Base-by-base conservation (phyloP, 2,888 invertebrate genomes). In the Lasius platythorax region DNA sequence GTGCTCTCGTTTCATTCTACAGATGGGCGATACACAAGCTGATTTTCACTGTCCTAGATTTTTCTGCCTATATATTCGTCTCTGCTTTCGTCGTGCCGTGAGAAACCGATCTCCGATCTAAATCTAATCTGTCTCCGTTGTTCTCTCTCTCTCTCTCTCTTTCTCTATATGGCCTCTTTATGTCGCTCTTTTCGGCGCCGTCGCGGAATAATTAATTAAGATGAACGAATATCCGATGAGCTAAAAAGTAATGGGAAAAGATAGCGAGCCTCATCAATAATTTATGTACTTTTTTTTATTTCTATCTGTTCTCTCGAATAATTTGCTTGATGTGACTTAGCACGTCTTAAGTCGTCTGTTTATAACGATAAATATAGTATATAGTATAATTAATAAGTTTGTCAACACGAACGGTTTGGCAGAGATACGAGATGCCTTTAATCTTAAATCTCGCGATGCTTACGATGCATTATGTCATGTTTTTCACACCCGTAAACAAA, bases 1-100 rank as follows among this genome's bases (percentile, higher is more conserved):
- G 72, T 86, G 91, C 84, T 89, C 92, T 88, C 91, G 89, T 92
- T 92, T 91, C 87, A 83, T 89, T 87, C 81, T 73, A 61, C 68
- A 74, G 82, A 87, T 83, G 79, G 86, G 72, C 81, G 87, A 30
- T 58, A 87, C 83, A 87, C 88, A 82, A 87, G 73, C 82, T 87
- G 87, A 89, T 92, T 92, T 92, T 91, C 92, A 91, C 91, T 88
- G 91, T 89, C 90, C 91, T 87, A 91, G 87, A 91, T 92, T 91
- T 91, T 91, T 90, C 88, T 91, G 67, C 56, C 33, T 75, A 33
- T 50, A 76, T 68, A 68, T 83, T 61, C 68, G 67, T 46, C 73
- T 58, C 75, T 79, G 56, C 66, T 70, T 43, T 66, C 66, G 50
- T 33, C 58, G 78, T 76, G 28, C 53, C 74, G 74, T 37, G 74